Evolutionary conservation across 2,113 vertebrate species (phyloP), one percentile per base, ranked within the genome.

Genomic region (Thunnus thynnus): DNA sequence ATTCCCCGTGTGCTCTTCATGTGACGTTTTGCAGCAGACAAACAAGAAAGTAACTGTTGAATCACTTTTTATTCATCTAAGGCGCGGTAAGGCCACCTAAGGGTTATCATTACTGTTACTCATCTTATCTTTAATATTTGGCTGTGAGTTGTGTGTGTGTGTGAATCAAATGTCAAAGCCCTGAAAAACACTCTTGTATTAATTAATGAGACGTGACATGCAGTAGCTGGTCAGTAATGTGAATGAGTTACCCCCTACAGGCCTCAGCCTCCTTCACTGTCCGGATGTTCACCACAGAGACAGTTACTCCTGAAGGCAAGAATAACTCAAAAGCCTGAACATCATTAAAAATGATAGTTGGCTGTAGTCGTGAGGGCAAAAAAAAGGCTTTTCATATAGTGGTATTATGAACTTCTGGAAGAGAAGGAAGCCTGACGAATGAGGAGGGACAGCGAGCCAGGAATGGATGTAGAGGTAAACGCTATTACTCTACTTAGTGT

Each of bases 341-440:
- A 48, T 72, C 52, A 86, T 86, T 64, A 61, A 66, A 66, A 13
- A 63, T 56, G 4, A 84, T 76, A 54, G 20, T 73, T 68, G 62
- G 62, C 64, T 72, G 4, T 64, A 62, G 62, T 66, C 65, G 8
- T 63, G 73, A 56, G 56, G 64, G 44, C 44, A 36, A 66, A 55
- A 3, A 50, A 57, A 14, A 27, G 10, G 46, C 14, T 70, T 83
- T 75, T 85, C 27, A 55, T 78, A 54, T 54, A 16, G 47, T 60
- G 68, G 69, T 16, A 48, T 77, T 79, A 61, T 76, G 41, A 66
- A 25, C 20, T 64, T 30, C 46, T 61, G 62, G 41, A 62, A 48
- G 66, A 80, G 30, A 20, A 61, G 56, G 14, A 65, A 1, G 47
- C n/a, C n/a, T 62, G 27, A 56, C 2, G 46, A 86, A 61, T 85